phyloP scores from a whole-genome alignment of 2,113 vertebrate genomes.

The Fulica atra region DNA sequence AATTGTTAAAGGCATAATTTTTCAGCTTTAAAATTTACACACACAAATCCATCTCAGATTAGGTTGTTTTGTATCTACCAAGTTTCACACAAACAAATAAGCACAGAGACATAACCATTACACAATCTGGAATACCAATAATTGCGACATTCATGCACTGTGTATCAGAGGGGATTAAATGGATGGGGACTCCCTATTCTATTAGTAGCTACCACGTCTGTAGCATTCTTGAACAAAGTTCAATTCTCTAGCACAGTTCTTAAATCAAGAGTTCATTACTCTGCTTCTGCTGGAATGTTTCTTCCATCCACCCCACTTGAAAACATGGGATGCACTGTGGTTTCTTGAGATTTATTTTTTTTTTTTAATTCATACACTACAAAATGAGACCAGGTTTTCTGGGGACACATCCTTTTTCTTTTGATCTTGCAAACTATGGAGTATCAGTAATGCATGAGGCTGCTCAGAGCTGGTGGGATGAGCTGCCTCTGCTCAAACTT shows the following conservation, averaged over 20 bases:
- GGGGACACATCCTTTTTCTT: neutral
- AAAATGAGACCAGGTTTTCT: conserved; percentile 1
- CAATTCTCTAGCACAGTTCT: neutral
- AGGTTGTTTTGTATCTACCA: neutral
- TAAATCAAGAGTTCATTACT: neutral
- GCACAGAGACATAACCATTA: neutral
- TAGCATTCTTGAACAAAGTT: neutral
- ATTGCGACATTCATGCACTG: neutral
- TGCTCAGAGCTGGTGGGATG: neutral
- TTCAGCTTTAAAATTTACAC: conserved; percentile 7
- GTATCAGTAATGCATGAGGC: neutral
- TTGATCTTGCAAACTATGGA: neutral
- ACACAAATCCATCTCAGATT: neutral
- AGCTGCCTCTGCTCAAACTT: neutral
- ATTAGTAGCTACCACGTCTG: neutral
- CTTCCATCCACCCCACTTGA: neutral
- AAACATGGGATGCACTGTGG: neutral
- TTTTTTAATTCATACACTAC: neutral
- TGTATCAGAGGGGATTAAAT: neutral
- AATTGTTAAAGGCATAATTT: neutral
- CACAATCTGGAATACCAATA: neutral
- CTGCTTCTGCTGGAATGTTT: neutral
- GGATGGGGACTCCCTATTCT: neutral
- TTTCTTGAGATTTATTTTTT: neutral
- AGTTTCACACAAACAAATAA: neutral